A percentile compares a stretch with the other conserved stretches of the same genome.
Conservation (phyloP, 1,140 invertebrate species). For the Diplogasteroides magnus region DNA sequence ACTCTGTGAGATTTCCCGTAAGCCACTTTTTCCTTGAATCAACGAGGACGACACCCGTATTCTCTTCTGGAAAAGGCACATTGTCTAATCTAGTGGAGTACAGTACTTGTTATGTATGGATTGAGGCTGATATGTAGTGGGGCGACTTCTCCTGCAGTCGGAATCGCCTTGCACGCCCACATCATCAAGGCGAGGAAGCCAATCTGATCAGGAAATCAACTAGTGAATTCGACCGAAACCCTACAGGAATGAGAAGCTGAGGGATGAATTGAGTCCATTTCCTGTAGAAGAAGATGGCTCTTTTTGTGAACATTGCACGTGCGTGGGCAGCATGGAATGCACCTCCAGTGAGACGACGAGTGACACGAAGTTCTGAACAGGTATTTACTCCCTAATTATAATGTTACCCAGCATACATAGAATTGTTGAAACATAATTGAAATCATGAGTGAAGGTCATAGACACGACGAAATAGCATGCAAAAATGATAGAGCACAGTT, state of each 20-base stretch:
- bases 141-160: not conserved
- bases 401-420: too few species aligned
- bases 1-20: not conserved
- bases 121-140: not conserved
- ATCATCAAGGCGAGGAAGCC: not conserved
- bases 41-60: not conserved
- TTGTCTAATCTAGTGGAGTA: not conserved
- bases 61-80: too few species aligned
- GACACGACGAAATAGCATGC: too few species aligned
- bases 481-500: too few species aligned
- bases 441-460: too few species aligned
- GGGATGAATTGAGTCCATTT: constrained; percentile 37
- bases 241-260: constrained; percentile 29
- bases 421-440: too few species aligned
- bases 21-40: not conserved
- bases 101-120: not conserved
- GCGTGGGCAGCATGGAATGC: constrained; percentile 22
- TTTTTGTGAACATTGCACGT: constrained; percentile 33
- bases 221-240: not conserved
- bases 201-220: not conserved
- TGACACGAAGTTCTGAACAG: too few species aligned
- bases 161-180: not conserved
- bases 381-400: too few species aligned
- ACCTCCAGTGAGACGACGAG: constrained; percentile 18
- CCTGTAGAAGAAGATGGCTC: constrained; percentile 31